Evolutionary conservation across 2,797 vertebrate genomes (phyloP).

Genomic region (Spondyliosoma cantharus): DNA sequence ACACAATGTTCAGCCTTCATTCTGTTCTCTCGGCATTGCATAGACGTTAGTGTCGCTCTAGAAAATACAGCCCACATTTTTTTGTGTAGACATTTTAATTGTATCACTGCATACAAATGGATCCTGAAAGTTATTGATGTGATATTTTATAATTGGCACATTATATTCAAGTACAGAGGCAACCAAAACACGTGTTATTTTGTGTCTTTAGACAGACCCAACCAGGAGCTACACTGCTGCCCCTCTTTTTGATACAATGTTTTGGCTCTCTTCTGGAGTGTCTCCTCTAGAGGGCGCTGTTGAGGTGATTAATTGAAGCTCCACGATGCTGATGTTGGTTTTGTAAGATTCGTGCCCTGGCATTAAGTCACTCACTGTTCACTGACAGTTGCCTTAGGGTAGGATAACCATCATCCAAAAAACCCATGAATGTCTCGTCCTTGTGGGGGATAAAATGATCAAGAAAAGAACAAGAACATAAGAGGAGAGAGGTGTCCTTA

Average conservation of each 20-base stretch:
- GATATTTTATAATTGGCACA: not conserved
- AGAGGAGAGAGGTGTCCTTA: not conserved
- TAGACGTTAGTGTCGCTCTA: not conserved
- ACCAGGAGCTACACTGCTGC: not conserved
- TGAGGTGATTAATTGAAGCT: not conserved
- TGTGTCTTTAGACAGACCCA: too few relatives aligned
- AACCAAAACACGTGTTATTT: not conserved
- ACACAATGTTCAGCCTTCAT: not conserved
- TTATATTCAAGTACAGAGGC: not conserved
- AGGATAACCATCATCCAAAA: not conserved
- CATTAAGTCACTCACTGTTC: not conserved
- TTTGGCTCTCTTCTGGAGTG: not conserved
- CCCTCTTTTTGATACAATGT: not conserved
- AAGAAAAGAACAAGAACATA: not conserved
- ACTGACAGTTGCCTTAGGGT: too few relatives aligned
- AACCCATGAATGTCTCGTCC: not conserved
- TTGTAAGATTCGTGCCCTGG: too few relatives aligned
- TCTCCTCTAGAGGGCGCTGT: constrained; percentile 11
- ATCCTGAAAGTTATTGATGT: not conserved
- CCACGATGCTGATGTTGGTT: not conserved
- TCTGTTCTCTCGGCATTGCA: too few relatives aligned
- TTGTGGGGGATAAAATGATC: not conserved
- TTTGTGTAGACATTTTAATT: too few relatives aligned
- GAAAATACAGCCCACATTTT: too few relatives aligned
- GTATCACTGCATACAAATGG: not conserved